phyloP scores from a whole-genome alignment of 2,797 vertebrate genomes.

The Knipowitschia caucasica region DNA sequence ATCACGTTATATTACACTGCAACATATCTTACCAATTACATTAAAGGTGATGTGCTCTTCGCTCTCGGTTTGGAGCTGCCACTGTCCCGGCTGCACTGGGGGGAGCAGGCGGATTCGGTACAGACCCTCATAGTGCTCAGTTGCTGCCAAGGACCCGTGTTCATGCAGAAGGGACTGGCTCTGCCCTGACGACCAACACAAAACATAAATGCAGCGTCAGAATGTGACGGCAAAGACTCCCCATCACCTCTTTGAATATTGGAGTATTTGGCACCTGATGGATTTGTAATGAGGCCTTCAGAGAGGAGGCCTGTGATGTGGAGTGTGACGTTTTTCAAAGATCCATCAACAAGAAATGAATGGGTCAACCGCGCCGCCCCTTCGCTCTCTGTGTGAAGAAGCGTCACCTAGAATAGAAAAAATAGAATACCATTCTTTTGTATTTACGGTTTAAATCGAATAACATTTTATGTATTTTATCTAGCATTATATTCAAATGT shows the following conservation, averaged over 20 bases:
- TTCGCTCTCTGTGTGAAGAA: conserved; percentile 73
- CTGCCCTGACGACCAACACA: conserved; percentile 40
- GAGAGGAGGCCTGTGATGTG: conserved; percentile 73
- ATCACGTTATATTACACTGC: no score
- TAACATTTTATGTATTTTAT: no score
- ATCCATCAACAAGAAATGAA: conserved; percentile 78
- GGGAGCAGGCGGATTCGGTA: conserved; percentile 72
- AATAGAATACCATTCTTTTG: neutral
- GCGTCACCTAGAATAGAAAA: conserved; percentile 75
- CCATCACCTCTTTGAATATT: no score
- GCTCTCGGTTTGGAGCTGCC: conserved; percentile 70
- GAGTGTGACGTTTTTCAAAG: conserved; percentile 71
- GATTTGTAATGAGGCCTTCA: conserved; percentile 71
- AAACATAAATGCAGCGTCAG: neutral
- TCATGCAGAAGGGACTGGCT: conserved; percentile 63
- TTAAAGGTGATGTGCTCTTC: conserved; percentile 69
- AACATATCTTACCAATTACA: conserved; percentile 84
- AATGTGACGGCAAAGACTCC: neutral
- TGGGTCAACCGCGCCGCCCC: conserved; percentile 34
- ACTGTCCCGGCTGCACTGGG: conserved; percentile 73
- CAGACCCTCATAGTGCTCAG: conserved; percentile 70
- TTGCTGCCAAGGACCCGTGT: conserved; percentile 55
- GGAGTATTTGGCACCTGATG: conserved; percentile 77
- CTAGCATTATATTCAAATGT: no score
- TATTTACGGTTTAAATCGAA: no score